A percentile compares a stretch with the other conserved stretches of the same genome.
Conservation (phyloP, 2,888 invertebrate genomes). For the Kryphioiulus occultus region DNA sequence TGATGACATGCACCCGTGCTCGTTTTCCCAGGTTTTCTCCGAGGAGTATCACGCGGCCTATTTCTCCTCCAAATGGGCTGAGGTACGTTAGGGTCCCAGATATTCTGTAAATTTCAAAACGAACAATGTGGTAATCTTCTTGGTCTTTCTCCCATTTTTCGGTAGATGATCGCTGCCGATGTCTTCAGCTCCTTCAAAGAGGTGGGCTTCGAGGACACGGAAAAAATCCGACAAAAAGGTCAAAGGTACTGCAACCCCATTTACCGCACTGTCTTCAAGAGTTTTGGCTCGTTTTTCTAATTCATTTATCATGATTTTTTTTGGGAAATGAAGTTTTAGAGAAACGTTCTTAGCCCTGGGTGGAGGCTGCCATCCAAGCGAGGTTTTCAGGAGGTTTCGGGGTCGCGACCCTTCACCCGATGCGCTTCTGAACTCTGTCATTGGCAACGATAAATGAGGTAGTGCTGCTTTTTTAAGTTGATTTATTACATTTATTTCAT, state of each 20-base stretch:
- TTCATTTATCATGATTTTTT: too few species aligned
- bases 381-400: conserved; percentile 88
- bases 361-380: conserved; percentile 80
- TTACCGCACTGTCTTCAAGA: too few species aligned
- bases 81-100: conserved; percentile 4
- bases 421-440: conserved; percentile 70
- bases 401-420: conserved; percentile 90
- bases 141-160: too few species aligned
- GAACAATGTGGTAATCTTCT: too few species aligned
- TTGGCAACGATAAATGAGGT: not conserved
- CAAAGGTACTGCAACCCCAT: too few species aligned
- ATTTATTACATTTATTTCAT: too few species aligned
- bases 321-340: conserved; percentile 70
- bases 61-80: conserved; percentile 82
- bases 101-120: too few species aligned
- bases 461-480: not conserved
- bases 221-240: too few species aligned
- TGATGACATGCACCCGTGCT: conserved; percentile 83
- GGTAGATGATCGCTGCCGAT: too few species aligned
- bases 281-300: too few species aligned
- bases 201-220: too few species aligned
- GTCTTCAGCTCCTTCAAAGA: too few species aligned
- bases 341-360: conserved; percentile 84
- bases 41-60: conserved; percentile 87
- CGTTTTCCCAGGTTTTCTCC: conserved; percentile 81